Percentiles rank a stretch among this genome's conserved stretches.
Conservation (phyloP, 2,113 vertebrate species). For the Macquaria australasica region DNA sequence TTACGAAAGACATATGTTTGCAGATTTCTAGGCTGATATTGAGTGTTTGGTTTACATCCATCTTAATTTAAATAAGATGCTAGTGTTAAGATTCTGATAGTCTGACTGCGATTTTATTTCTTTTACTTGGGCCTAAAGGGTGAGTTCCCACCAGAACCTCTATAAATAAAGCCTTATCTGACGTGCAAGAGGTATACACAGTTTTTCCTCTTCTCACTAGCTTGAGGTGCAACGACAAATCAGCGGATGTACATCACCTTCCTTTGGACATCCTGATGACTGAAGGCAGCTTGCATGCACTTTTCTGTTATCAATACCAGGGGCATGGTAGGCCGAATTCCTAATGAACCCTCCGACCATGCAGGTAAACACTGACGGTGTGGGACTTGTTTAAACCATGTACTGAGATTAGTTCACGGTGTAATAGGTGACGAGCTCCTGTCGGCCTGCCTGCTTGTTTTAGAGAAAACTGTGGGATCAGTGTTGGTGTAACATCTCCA, state of each 20-base stretch:
- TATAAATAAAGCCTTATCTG: conserved; percentile 57
- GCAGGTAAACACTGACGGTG: conserved; percentile 7
- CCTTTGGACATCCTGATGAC: conserved; percentile 39
- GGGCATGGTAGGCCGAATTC: not conserved
- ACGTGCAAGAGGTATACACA: not conserved
- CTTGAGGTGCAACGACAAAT: conserved; percentile 58
- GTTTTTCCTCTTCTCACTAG: not conserved
- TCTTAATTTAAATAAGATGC: not conserved
- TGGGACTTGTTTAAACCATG: not conserved
- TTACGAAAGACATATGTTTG: not conserved
- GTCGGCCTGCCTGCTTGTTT: not conserved
- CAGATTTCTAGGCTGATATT: not conserved
- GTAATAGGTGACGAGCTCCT: not conserved
- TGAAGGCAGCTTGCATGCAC: conserved; percentile 52
- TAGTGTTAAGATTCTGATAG: conserved; percentile 18
- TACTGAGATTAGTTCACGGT: not conserved
- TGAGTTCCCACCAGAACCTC: not conserved
- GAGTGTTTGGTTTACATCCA: conserved; percentile 25
- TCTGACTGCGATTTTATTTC: not conserved
- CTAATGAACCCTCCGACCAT: not conserved
- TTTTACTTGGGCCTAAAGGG: not conserved
- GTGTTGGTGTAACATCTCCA: conserved; percentile 16
- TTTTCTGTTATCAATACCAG: conserved; percentile 27
- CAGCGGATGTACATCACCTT: conserved; percentile 37
- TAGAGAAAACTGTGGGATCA: conserved; percentile 20